These are phyloP conservation scores for Chesias legatella DNA, from an alignment of 2,888 invertebrate genomes.

Conservation along the genomic window DNA sequence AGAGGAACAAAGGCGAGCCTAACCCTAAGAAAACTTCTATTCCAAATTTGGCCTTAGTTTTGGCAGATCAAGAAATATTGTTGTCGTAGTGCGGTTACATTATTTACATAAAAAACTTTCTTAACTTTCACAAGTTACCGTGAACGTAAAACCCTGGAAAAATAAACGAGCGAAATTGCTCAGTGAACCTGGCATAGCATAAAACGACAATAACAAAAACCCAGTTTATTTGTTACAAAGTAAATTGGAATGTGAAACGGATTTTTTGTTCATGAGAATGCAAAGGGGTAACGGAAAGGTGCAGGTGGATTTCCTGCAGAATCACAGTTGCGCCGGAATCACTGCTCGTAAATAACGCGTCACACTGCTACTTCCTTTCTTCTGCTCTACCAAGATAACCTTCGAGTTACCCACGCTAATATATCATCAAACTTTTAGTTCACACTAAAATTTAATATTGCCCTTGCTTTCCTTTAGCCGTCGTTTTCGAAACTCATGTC, in stretches of 20 bases:
- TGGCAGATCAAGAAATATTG: no score
- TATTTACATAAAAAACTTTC: no score
- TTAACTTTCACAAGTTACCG: no score
- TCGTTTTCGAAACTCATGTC: constrained; percentile 28
- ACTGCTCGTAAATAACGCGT: constrained; percentile 70
- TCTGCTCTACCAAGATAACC: constrained; percentile 48
- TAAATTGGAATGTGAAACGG: constrained; percentile 27
- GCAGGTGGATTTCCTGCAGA: constrained; percentile 58
- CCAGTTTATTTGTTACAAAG: constrained; percentile 22
- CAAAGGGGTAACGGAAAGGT: constrained; percentile 39
- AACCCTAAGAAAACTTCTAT: no score
- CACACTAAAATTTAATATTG: constrained; percentile 22
- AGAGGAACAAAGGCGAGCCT: no score
- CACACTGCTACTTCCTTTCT: constrained; percentile 64
- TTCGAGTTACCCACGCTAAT: constrained; percentile 47
- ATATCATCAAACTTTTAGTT: constrained; percentile 38
- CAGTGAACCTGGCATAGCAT: neutral
- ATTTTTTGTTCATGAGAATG: constrained; percentile 27
- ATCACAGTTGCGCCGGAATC: constrained; percentile 61
- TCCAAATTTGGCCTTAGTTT: no score
- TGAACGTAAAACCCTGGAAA: no score
- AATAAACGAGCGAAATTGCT: neutral
- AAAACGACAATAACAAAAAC: neutral
- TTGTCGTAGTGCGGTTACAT: no score
- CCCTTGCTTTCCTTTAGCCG: constrained; percentile 19